Evolutionary conservation across 1,140 invertebrate species (phyloP).

Genomic region (Leptinotarsa lineolata): DNA sequence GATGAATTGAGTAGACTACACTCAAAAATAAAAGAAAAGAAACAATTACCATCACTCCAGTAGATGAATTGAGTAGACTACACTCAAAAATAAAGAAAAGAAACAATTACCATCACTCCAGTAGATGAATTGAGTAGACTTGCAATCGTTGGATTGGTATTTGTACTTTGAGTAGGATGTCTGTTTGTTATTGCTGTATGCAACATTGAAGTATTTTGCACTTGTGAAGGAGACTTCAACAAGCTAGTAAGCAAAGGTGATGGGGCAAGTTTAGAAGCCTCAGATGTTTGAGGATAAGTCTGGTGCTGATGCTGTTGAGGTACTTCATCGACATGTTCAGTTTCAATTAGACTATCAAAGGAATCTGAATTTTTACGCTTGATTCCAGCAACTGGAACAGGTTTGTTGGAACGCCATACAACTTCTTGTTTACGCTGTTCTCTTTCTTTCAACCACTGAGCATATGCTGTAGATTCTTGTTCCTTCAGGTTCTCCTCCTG

Average conservation of each 20-base stretch:
- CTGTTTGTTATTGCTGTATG: conserved; percentile 56
- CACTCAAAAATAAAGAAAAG: no score
- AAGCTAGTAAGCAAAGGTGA: conserved; percentile 83
- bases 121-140: conserved; percentile 62
- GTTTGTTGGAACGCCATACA: conserved; percentile 59
- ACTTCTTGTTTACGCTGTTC: conserved; percentile 66
- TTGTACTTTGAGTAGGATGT: conserved; percentile 33
- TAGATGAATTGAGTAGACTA: conserved; percentile 62
- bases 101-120: conserved; percentile 47
- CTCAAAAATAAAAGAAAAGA: no score
- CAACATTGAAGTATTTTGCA: conserved; percentile 56
- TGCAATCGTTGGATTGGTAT: conserved; percentile 61
- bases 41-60: conserved; percentile 52
- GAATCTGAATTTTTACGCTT: conserved; percentile 53
- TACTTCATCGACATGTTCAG: conserved; percentile 51
- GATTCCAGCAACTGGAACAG: conserved; percentile 34
- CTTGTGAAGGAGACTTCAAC: conserved; percentile 72
- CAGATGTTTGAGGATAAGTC: conserved; percentile 29
- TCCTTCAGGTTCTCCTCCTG: conserved; percentile 71
- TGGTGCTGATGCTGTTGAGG: conserved; percentile 26
- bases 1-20: conserved; percentile 63
- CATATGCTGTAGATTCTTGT: conserved; percentile 65
- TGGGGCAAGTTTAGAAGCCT: conserved; percentile 51
- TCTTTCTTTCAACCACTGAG: conserved; percentile 72
- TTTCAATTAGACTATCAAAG: conserved; percentile 49